Base-by-base conservation (phyloP, 2,113 vertebrate genomes). In the Columbina picui region DNA sequence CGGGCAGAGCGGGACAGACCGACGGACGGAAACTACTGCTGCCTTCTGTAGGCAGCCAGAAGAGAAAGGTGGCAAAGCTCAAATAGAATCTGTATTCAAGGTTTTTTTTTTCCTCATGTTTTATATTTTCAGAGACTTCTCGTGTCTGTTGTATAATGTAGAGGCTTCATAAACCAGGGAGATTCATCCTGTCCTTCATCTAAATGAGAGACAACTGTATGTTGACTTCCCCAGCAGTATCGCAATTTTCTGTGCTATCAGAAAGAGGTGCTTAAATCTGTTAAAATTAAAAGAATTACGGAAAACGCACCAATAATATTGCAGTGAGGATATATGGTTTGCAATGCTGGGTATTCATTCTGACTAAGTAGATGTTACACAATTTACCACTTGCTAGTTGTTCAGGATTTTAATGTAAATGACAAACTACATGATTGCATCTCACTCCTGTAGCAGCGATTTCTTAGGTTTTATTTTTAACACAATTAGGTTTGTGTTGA, bases 401-500 rank as follows among this genome's bases (percentile, higher is more conserved):
- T 90, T 93, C 60, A 85, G 82, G 86, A 39, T 90, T 97, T 94
- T 95, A 84, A 96, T 92, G 69, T 73, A 90, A 96, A 95, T 86
- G 70, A 45, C 65, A 81, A 77, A 65, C 64, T 50, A 30, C 8
- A 0, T 39, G 71, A 56, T 81, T 80, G 85, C 45, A 15, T 81
- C 90, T 87, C 49, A 19, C 29, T 52, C 67, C 93, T 56, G 56
- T 32, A 12, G 76, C 34, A 56, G 81, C 76, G 78, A 43, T 69
- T 78, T 52, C 26, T 71, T 9, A 30, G 68, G 52, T 69, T 88
- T 67, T 88, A 56, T 90, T 74, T 88, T 94, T 41, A 57, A 34
- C 30, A 57, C 82, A n/a, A 14, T 45, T 59, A 50, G 41, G 56
- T 82, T 56, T 69, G 93, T 67, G 59, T 55, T 69, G 55, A 59